Evolutionary conservation across 2,797 vertebrate species (phyloP).

Genomic region (Fratercula arctica): DNA sequence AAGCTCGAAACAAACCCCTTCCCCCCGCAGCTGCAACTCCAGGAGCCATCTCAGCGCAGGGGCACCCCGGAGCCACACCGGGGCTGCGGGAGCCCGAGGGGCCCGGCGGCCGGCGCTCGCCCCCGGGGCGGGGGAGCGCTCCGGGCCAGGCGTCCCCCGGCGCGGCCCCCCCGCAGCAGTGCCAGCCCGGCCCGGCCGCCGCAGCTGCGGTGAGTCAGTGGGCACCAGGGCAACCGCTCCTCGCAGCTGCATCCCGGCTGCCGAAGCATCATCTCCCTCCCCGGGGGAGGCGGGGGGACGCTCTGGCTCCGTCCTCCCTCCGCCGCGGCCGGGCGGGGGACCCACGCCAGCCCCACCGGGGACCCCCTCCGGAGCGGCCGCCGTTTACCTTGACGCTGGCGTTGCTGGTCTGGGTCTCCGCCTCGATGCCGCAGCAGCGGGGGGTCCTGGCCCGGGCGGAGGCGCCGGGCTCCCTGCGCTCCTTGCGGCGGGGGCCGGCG

Average conservation of each 20-base stretch:
- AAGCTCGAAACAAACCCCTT: not conserved
- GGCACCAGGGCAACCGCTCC: not conserved
- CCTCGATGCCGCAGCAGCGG: constrained; percentile 84
- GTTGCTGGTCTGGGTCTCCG: constrained; percentile 91
- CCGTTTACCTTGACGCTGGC: constrained; percentile 84
- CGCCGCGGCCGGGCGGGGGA: not conserved
- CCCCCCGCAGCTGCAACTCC: too few species aligned
- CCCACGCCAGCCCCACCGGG: not conserved
- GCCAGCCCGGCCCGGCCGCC: not conserved
- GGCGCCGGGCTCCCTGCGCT: constrained; percentile 55
- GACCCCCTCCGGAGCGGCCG: too few species aligned
- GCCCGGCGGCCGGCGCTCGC: not conserved
- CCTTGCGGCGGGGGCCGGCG: constrained; percentile 59
- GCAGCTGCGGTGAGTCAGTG: constrained; percentile 10
- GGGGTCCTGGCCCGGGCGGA: constrained; percentile 71
- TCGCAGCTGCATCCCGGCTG: not conserved
- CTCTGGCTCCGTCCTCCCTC: not conserved
- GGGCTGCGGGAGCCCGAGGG: not conserved
- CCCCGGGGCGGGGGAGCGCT: not conserved
- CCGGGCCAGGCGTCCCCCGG: not conserved
- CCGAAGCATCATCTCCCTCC: not conserved
- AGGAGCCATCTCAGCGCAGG: not conserved
- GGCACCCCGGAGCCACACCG: not conserved
- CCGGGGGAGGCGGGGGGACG: not conserved
- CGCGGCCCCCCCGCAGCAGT: not conserved